Evolutionary conservation across 2,888 invertebrate genomes (phyloP).

Genomic region (Trichopria drosophilae): DNA sequence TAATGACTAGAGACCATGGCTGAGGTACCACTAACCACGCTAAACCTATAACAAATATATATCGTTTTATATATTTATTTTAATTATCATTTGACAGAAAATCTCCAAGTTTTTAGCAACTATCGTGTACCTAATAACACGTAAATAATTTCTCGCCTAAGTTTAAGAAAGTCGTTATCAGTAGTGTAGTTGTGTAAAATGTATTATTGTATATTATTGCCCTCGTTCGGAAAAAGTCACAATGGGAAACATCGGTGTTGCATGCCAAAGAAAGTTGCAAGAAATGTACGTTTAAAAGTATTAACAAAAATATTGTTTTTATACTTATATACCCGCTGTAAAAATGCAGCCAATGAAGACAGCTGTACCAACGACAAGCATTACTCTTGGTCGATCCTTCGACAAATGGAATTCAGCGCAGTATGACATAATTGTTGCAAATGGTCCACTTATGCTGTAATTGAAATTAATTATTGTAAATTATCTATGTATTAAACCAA

Average conservation of each 20-base stretch:
- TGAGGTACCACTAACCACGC: constrained; percentile 75
- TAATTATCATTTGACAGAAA: too few species aligned
- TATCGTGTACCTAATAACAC: too few species aligned
- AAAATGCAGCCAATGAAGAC: constrained; percentile 61
- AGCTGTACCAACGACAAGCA: constrained; percentile 66
- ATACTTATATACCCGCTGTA: constrained; percentile 52
- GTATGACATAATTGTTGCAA: constrained; percentile 72
- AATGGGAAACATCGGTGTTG: too few species aligned
- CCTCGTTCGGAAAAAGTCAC: too few species aligned
- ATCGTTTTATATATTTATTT: too few species aligned
- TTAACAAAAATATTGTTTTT: too few species aligned
- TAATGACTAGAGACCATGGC: constrained; percentile 42
- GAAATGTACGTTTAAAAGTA: too few species aligned
- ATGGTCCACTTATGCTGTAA: constrained; percentile 71
- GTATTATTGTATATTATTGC: too few species aligned
- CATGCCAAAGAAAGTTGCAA: too few species aligned
- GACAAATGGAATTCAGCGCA: constrained; percentile 72
- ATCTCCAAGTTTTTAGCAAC: background rate
- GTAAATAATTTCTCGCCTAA: too few species aligned
- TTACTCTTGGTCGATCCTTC: constrained; percentile 66
- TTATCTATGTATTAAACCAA: constrained; percentile 37
- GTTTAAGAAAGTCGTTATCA: too few species aligned
- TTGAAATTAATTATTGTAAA: constrained; percentile 44
- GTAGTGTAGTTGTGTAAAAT: too few species aligned
- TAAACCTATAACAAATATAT: constrained; percentile 65